Evolutionary conservation across 2,888 invertebrate genomes (phyloP).

Genomic region (Cordilura impudica): DNA sequence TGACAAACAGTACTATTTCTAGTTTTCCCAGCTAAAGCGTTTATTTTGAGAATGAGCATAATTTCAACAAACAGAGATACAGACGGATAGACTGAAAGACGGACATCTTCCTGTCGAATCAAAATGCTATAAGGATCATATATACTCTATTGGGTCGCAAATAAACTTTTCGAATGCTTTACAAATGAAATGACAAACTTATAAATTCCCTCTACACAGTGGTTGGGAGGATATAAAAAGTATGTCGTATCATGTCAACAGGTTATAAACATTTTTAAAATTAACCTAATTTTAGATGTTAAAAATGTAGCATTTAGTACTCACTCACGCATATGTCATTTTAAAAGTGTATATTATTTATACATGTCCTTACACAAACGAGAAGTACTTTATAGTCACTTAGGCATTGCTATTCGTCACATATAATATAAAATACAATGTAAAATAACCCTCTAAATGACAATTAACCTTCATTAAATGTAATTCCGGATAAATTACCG

Average conservation of each 20-base stretch:
- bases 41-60: too few relatives aligned
- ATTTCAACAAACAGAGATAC: too few relatives aligned
- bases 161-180: too few relatives aligned
- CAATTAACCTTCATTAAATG: conserved; percentile 43
- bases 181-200: too few relatives aligned
- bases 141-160: too few relatives aligned
- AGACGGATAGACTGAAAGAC: too few relatives aligned
- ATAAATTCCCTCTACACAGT: too few relatives aligned
- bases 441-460: conserved; percentile 16
- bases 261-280: conserved; percentile 42
- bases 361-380: background rate
- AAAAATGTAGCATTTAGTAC: conserved; percentile 34
- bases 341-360: conserved; percentile 4
- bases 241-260: conserved; percentile 57
- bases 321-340: conserved; percentile 20
- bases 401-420: background rate
- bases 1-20: too few relatives aligned
- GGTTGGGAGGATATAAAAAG: too few relatives aligned
- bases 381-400: conserved; percentile 1
- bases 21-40: too few relatives aligned
- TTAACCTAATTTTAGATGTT: conserved; percentile 29
- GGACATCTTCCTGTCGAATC: too few relatives aligned
- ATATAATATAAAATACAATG: background rate
- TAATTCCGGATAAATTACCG: conserved; percentile 2
- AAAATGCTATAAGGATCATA: too few relatives aligned